A percentile compares a stretch with the other conserved stretches of the same genome.
phyloP scores from a whole-genome alignment of 2,888 invertebrate genomes.

The Drosophila anomalata region DNA sequence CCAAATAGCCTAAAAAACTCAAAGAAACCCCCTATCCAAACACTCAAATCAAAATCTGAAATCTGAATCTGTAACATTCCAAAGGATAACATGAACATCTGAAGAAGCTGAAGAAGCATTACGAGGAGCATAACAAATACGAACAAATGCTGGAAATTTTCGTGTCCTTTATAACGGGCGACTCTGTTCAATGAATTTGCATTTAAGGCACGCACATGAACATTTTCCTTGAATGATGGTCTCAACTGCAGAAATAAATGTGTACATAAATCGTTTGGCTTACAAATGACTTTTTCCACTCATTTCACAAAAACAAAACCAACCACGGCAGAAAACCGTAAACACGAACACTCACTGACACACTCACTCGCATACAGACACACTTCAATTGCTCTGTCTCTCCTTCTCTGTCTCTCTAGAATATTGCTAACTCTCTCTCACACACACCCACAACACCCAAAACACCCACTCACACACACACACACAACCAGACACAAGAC shows the following conservation, averaged over 20 bases:
- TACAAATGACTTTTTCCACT: constrained; percentile 74
- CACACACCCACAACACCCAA: constrained; percentile 17
- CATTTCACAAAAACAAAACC: constrained; percentile 67
- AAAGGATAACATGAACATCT: constrained; percentile 34
- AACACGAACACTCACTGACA: constrained; percentile 38
- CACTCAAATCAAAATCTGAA: constrained; percentile 26
- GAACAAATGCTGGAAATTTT: constrained; percentile 55
- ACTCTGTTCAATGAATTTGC: constrained; percentile 81
- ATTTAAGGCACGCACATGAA: constrained; percentile 76
- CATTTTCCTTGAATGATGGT: constrained; percentile 84
- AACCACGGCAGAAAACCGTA: constrained; percentile 45
- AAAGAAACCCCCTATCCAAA: constrained; percentile 1
- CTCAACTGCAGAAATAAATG: constrained; percentile 73
- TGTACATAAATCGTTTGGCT: constrained; percentile 80
- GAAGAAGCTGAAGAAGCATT: constrained; percentile 9
- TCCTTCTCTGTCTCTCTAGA: constrained; percentile 53
- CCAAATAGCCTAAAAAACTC: neutral
- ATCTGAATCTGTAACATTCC: constrained; percentile 39
- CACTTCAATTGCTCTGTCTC: constrained; percentile 64
- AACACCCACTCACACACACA: constrained; percentile 27
- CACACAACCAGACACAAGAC: constrained; percentile 47
- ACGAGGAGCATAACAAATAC: constrained; percentile 17
- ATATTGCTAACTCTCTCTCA: constrained; percentile 40
- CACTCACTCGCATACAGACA: constrained; percentile 22
- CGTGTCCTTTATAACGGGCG: constrained; percentile 73